A percentile compares a stretch with the other conserved stretches of the same genome.
phyloP scores from a whole-genome alignment of 2,113 vertebrate genomes.

The Eira barbara region DNA sequence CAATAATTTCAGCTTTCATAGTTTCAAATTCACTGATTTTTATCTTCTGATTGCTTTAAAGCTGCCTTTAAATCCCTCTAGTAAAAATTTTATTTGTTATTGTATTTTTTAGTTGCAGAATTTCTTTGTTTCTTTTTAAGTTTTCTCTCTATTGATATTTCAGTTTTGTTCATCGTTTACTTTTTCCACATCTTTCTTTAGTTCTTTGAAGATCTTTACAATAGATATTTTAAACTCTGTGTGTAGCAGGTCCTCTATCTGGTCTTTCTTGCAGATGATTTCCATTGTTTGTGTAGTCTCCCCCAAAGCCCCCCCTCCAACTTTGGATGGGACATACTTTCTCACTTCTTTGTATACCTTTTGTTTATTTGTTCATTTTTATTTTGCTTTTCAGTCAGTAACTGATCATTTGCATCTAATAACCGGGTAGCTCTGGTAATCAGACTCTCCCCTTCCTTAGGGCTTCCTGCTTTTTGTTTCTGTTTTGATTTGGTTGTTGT shows the following conservation, averaged over 20 bases:
- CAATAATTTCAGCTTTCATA: background rate
- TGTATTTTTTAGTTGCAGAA: background rate
- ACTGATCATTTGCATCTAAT: background rate
- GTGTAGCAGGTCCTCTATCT: background rate
- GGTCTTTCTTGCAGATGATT: background rate
- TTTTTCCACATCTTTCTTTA: background rate
- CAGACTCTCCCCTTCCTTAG: background rate
- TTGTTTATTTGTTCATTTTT: background rate
- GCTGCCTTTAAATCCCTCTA: background rate
- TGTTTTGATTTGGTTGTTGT: background rate
- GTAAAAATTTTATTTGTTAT: background rate
- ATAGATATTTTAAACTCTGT: background rate
- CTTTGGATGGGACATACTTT: background rate
- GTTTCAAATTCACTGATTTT: background rate
- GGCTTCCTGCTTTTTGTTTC: background rate
- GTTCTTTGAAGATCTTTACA: background rate
- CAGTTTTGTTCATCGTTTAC: background rate
- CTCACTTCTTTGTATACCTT: background rate
- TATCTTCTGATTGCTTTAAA: background rate
- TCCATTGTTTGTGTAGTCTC: background rate
- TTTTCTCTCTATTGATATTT: background rate
- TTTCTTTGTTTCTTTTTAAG: background rate
- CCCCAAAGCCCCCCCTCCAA: too few relatives aligned
- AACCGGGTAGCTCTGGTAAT: background rate
- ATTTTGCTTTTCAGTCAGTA: background rate